phyloP scores from a whole-genome alignment of 2,113 vertebrate genomes.

The Polypterus bichir region DNA sequence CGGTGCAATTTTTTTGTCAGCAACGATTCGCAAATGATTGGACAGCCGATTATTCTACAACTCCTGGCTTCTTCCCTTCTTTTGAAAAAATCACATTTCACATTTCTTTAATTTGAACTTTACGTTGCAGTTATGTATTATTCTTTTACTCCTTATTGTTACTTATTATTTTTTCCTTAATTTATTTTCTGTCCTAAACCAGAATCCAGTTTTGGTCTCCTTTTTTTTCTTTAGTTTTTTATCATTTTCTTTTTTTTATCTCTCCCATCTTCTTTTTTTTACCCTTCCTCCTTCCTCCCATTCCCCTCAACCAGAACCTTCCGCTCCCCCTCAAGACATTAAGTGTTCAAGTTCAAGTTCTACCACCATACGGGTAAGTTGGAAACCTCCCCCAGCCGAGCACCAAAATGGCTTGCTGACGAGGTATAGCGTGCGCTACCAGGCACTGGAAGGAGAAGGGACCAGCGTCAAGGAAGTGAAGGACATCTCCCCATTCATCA shows the following conservation, averaged over 20 bases:
- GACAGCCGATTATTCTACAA: too few relatives aligned
- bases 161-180: constrained; percentile 2
- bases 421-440: constrained; percentile 84
- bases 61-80: too few relatives aligned
- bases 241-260: constrained; percentile 81
- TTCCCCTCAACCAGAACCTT: constrained; percentile 79
- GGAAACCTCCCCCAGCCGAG: constrained; percentile 75
- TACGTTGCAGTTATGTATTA: too few relatives aligned
- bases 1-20: too few relatives aligned
- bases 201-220: constrained; percentile 19
- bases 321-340: constrained; percentile 94
- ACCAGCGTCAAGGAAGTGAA: constrained; percentile 63
- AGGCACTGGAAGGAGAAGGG: constrained; percentile 69
- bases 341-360: constrained; percentile 90
- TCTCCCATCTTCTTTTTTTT: constrained; percentile 88
- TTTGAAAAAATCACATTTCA: too few relatives aligned
- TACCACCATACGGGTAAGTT: constrained; percentile 97
- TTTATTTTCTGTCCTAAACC: constrained; percentile 26
- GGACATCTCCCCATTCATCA: constrained; percentile 56
- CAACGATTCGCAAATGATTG: too few relatives aligned
- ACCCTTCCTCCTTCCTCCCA: constrained; percentile 32
- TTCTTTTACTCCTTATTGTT: neutral
- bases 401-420: constrained; percentile 87
- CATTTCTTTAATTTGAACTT: too few relatives aligned
- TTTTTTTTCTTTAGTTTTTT: constrained; percentile 57